These are phyloP conservation scores for Pheosia tremula DNA, from an alignment of 2,888 invertebrate genomes.

Conservation along the genomic window DNA sequence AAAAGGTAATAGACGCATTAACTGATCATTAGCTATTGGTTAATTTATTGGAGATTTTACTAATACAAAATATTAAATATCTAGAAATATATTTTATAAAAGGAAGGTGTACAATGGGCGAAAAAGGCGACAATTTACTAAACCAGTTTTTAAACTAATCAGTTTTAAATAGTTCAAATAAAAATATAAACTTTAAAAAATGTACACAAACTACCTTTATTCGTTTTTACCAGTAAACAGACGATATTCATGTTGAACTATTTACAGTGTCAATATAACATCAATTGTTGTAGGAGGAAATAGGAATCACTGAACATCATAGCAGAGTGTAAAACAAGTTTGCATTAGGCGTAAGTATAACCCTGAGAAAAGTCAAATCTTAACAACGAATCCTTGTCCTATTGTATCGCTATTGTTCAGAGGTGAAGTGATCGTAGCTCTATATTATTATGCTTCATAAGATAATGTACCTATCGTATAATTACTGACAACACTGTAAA, in stretches of 20 bases:
- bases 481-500: conserved; percentile 49
- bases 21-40: too few species aligned
- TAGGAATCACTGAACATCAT: conserved; percentile 10
- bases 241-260: neutral
- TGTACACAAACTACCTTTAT: too few species aligned
- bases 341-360: conserved; percentile 48
- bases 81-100: too few species aligned
- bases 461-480: conserved; percentile 30
- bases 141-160: too few species aligned
- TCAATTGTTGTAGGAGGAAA: conserved; percentile 11
- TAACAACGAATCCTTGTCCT: conserved; percentile 41
- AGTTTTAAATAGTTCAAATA: too few species aligned
- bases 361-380: conserved; percentile 58
- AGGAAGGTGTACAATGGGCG: too few species aligned
- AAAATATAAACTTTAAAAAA: too few species aligned
- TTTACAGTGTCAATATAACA: conserved; percentile 8
- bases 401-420: conserved; percentile 46
- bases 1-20: too few species aligned
- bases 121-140: too few species aligned
- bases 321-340: neutral
- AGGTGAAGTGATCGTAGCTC: conserved; percentile 34
- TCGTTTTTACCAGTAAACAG: too few species aligned
- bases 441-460: conserved; percentile 57
- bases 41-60: too few species aligned
- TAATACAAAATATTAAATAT: too few species aligned